Conservation (phyloP, 2,888 invertebrate species). For the Xanthia icteritia region DNA sequence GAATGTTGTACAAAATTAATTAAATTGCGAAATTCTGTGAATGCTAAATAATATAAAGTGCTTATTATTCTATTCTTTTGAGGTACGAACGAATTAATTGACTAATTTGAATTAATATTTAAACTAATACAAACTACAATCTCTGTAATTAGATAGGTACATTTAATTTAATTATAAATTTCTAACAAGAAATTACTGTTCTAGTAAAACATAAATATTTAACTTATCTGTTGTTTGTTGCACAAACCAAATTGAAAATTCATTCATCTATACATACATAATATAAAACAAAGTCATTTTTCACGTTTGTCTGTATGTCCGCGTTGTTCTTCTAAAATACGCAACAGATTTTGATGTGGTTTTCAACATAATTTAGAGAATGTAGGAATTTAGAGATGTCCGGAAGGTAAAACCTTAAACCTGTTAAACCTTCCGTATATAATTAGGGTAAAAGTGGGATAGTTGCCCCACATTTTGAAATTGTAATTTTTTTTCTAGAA, state of each 20-base stretch:
- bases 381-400: no score
- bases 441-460: no score
- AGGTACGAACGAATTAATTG: conserved; percentile 28
- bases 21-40: conserved; percentile 18
- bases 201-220: not conserved
- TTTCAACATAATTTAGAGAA: no score
- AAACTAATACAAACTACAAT: conserved; percentile 19
- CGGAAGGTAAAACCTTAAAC: no score
- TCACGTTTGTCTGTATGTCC: no score
- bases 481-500: no score
- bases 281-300: no score
- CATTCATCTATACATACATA: no score
- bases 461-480: no score
- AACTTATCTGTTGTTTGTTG: not conserved
- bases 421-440: no score
- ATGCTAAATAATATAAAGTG: conserved; percentile 20
- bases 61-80: conserved; percentile 39
- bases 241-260: not conserved
- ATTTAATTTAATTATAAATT: conserved; percentile 12
- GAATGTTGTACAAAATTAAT: conserved; percentile 37
- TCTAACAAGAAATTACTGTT: conserved; percentile 10
- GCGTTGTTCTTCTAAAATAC: no score
- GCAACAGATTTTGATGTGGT: no score
- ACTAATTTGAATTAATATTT: conserved; percentile 42
- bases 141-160: conserved; percentile 12